Conservation (phyloP, 1,140 invertebrate species). For the Lithobius niger region DNA sequence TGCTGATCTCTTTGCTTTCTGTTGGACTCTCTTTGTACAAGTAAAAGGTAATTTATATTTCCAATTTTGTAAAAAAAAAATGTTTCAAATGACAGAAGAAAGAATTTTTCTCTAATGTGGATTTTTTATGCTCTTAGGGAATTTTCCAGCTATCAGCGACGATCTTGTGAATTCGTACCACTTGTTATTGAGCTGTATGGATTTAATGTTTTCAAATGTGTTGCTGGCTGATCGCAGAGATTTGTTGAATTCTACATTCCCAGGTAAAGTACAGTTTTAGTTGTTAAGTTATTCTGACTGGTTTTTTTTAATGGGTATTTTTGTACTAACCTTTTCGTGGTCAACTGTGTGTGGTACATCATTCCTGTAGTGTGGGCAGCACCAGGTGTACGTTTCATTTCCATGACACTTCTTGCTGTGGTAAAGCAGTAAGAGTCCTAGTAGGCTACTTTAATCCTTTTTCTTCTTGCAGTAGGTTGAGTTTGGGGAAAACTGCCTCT, state of each 20-base stretch:
- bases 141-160: slow-evolving; percentile 55
- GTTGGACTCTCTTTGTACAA: slow-evolving; percentile 83
- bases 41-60: slow-evolving; percentile 49
- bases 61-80: slow-evolving; percentile 14
- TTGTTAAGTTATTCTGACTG: no score
- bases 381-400: no score
- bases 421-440: no score
- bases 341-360: no score
- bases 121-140: slow-evolving; percentile 22
- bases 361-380: no score
- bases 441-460: no score
- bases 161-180: slow-evolving; percentile 93
- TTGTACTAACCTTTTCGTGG: no score
- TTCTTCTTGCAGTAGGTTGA: no score
- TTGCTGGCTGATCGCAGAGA: slow-evolving; percentile 64
- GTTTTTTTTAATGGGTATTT: no score
- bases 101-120: neutral
- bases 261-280: slow-evolving; percentile 38
- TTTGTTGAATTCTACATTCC: slow-evolving; percentile 69
- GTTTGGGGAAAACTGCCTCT: no score
- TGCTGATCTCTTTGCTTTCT: slow-evolving; percentile 76
- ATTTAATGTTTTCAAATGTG: slow-evolving; percentile 79
- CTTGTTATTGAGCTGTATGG: slow-evolving; percentile 73
- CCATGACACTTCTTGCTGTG: no score
- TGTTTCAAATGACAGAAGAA: neutral